Base-by-base conservation (phyloP, 2,797 vertebrate species). In the Poecile montanus region DNA sequence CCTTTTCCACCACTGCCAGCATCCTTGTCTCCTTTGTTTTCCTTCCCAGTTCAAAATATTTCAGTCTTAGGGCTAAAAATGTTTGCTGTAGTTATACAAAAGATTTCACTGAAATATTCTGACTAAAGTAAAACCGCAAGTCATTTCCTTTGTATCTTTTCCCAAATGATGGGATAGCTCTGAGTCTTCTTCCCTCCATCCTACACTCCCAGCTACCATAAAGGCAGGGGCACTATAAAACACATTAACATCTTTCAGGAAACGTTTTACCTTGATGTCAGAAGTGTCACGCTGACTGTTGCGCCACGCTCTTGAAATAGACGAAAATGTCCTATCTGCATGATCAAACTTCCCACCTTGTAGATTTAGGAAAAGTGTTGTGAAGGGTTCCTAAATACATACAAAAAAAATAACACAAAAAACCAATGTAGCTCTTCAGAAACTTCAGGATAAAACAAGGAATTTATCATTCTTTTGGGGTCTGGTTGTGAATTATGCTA, bases 321-420 rank as follows among this genome's bases (percentile, higher is more conserved):
- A 99, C 22, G 99, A 99, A 97, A 99, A 99, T 6, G 99, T 99
- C 97, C 99, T 98, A 82, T 99, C 99, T 38, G 99, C 99, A 21
- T 99, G 99, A 96, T 99, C 99, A 97, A 99, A 99, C 96, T 99
- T 99, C 36, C 99, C 99, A 94, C 99, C 99, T 99, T 99, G 99
- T 67, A 99, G 98, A 98, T 99, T 99, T 18, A 99, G 98, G 97
- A 99, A 99, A 93, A 99, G 98, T 1, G 99, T 99, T 87, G 99
- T 99, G 97, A 99, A 99, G 36, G 99, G 99, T 77, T 99, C 99
- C 99, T 99, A 96, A 73, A 76, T 3, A 40, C 1, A 80, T 5
- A 76, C 4, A 26, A 65, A 93, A 85, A 67, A 40, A 74, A 34
- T 29, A 77, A 76, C 74, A 62, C 36, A 89, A 88, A 85, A 36